Base-by-base conservation (phyloP, 53 echinoderm and acorn worm species). In the Zoroaster sp. region DNA sequence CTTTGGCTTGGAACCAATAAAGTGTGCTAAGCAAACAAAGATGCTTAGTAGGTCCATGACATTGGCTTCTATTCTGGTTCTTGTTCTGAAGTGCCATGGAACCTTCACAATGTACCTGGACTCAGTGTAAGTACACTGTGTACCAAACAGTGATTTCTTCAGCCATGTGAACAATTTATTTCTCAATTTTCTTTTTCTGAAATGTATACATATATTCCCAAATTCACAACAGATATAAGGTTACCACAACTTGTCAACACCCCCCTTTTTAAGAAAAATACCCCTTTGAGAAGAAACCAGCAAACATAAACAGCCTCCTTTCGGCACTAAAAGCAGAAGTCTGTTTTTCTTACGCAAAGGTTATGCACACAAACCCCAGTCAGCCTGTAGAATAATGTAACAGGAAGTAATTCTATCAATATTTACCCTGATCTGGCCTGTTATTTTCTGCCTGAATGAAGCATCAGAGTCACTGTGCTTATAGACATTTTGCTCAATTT, bases 391-490 rank as follows among this genome's bases (percentile, higher is more conserved):
- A 47, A 85, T 31, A 85, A 85, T 71, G 85, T 45, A 28, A 47
- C 70, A 85, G 85, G 85, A 85, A 85, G 71, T 85, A 69, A 45
- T 69, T 51, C 85, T 69, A 85, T 85, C 85, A 85, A 85, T 85
- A 85, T 85, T 85, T 70, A 85, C 85, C 71, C 47, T 37, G 85
- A 85, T 70, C 85, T 71, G 23, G 49, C 41, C 70, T 70, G 71
- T 71, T 71, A 85, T 85, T 85, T 70, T 85, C 85, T 28, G 85
- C 47, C 31, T 85, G 85, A 85, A 44, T 85, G 70, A 49, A 20
- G 35, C 85, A 31, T 11, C 46, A 45, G 35, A 10, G 85, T 35
- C 21, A 46, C 14, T 10, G 45, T 35, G 36, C 70, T 85, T 32
- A 35, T 35, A 71, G 85, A 69, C 85, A 85, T 85, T 71, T 80